Evolutionary conservation across 2,113 vertebrate species (phyloP).

Genomic region (Chrysochloris asiatica): DNA sequence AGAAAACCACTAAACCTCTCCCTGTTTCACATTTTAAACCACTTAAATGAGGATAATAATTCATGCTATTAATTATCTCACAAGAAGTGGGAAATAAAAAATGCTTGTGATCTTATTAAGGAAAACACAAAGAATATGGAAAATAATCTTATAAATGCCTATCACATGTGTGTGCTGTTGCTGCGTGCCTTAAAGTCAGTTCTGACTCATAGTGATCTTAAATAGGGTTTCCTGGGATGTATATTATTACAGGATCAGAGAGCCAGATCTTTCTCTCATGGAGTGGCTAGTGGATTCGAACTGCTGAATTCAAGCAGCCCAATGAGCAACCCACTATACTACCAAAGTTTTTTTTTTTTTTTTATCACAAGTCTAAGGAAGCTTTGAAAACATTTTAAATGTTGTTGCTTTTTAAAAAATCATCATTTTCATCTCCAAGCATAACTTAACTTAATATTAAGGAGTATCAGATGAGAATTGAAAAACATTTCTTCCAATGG

Average conservation of each 20-base stretch:
- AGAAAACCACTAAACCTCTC: constrained; percentile 21
- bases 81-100: constrained; percentile 47
- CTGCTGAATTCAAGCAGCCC: too few species aligned
- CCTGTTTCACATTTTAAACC: constrained; percentile 13
- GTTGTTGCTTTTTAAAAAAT: too few species aligned
- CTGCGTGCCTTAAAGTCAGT: too few species aligned
- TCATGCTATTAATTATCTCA: constrained; percentile 12
- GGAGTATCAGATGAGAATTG: constrained; percentile 9
- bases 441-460: constrained; percentile 30
- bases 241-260: too few species aligned
- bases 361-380: constrained; percentile 12
- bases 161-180: too few species aligned
- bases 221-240: too few species aligned
- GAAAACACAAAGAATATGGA: not conserved
- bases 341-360: too few species aligned
- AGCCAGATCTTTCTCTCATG: too few species aligned
- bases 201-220: too few species aligned
- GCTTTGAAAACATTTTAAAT: constrained; percentile 19
- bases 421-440: not conserved
- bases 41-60: constrained; percentile 53
- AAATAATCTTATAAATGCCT: constrained; percentile 19
- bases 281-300: too few species aligned
- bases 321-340: too few species aligned
- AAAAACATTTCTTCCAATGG: constrained; percentile 46
- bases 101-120: not conserved